A percentile compares a stretch with the other conserved stretches of the same genome.
These are phyloP conservation scores for Apus apus DNA, from an alignment of 2,113 vertebrate genomes.

Conservation along the genomic window DNA sequence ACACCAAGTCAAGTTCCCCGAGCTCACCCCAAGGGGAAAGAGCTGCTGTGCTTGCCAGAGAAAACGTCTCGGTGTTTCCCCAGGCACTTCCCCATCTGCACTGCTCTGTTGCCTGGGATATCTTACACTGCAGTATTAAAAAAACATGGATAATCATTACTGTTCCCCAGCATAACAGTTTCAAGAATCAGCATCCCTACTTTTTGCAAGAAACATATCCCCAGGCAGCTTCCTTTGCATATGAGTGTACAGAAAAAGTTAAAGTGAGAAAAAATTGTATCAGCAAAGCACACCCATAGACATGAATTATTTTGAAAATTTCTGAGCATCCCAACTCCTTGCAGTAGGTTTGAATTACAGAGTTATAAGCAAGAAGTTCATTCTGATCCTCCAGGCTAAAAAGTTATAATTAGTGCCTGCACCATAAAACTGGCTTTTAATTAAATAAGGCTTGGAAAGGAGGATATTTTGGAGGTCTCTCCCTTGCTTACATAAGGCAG, in stretches of 20 bases:
- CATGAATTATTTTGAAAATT: conserved; percentile 20
- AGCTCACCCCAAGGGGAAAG: background rate
- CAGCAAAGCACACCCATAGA: background rate
- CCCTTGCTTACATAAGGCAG: background rate
- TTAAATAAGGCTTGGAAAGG: conserved; percentile 36
- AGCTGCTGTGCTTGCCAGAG: background rate
- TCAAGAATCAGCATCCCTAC: conserved; percentile 24
- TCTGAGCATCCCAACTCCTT: conserved; percentile 8
- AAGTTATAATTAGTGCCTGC: conserved; percentile 45
- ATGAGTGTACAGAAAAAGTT: background rate
- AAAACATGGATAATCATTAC: background rate
- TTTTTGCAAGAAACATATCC: conserved; percentile 16
- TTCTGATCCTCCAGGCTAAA: conserved; percentile 39
- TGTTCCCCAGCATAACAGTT: background rate
- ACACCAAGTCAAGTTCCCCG: background rate
- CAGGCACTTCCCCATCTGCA: background rate
- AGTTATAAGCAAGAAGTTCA: conserved; percentile 46
- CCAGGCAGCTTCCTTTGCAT: background rate
- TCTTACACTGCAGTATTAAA: background rate
- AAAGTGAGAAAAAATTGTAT: background rate
- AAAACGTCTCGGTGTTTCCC: background rate
- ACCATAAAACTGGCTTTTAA: conserved; percentile 67
- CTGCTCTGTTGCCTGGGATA: background rate
- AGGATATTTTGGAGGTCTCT: background rate
- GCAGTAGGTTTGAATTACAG: background rate